A percentile compares a stretch with the other conserved stretches of the same genome.
phyloP scores from a whole-genome alignment of 2,888 invertebrate genomes.

The Drosophila meridionalis region DNA sequence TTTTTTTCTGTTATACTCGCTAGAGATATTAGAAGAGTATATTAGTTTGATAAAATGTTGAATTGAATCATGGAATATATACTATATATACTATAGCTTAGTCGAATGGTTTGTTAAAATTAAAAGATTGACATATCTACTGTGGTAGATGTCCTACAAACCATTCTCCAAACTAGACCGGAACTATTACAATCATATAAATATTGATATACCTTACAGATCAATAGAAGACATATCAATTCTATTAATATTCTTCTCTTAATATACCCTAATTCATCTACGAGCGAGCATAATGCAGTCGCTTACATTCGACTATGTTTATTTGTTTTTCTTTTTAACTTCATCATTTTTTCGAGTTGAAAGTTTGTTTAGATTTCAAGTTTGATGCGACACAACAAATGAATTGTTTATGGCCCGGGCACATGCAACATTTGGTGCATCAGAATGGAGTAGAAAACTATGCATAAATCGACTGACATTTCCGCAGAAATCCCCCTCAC shows the following conservation, averaged over 20 bases:
- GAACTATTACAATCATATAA: not conserved
- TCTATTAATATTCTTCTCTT: not conserved
- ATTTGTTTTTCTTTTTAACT: not conserved
- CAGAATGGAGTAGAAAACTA: conserved; percentile 38
- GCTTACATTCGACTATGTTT: not conserved
- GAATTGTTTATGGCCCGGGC: conserved; percentile 67
- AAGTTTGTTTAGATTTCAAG: conserved; percentile 56
- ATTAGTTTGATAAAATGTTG: not conserved
- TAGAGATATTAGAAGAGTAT: not conserved
- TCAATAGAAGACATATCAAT: not conserved
- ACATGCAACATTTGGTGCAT: conserved; percentile 55
- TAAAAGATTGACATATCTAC: not conserved
- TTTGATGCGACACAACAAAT: conserved; percentile 71
- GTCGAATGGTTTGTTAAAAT: not conserved
- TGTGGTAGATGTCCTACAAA: too few relatives aligned
- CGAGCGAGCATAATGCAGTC: not conserved
- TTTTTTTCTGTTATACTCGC: not conserved
- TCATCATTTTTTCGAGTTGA: conserved; percentile 34
- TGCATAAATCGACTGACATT: conserved; percentile 57
- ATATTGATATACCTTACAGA: not conserved
- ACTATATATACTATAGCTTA: not conserved
- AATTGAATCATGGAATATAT: not conserved
- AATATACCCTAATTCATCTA: too few relatives aligned
- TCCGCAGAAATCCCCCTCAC: conserved; percentile 55
- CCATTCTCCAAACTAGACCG: not conserved